phyloP scores from a whole-genome alignment of 2,113 vertebrate species.

The Sorex araneus region DNA sequence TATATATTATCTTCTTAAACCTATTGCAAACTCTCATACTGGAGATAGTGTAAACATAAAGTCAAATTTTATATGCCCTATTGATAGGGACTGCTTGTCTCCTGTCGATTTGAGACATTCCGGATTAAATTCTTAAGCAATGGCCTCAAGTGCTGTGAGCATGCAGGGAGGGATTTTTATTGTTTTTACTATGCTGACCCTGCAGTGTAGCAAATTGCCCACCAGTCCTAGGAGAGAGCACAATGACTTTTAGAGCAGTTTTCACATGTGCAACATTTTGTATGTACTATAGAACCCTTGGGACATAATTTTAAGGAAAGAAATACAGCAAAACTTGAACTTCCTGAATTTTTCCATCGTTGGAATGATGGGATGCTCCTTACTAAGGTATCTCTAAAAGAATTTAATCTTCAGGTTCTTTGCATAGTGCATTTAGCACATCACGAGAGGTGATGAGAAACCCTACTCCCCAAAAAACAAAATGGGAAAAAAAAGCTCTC shows the following conservation, averaged over 20 bases:
- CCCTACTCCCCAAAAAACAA: accelerated
- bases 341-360: neutral
- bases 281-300: constrained; percentile 32
- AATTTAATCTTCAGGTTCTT: constrained; percentile 46
- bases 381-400: neutral
- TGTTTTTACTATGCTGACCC: constrained; percentile 69
- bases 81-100: constrained; percentile 12
- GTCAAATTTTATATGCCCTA: neutral
- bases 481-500: neutral
- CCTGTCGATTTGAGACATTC: constrained; percentile 60
- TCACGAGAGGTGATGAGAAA: neutral
- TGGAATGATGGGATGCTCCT: neutral
- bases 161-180: constrained; percentile 28
- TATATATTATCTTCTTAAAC: constrained; percentile 14
- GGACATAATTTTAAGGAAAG: constrained; percentile 54
- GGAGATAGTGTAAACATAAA: neutral
- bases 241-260: constrained; percentile 68
- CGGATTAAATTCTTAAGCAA: constrained; percentile 70
- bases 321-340: neutral
- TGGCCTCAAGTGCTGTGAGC: constrained; percentile 22
- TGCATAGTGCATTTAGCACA: neutral
- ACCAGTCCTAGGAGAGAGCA: constrained; percentile 8
- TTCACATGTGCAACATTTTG: constrained; percentile 61
- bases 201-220: constrained; percentile 38
- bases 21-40: neutral